These are phyloP conservation scores for Sus cebifrons DNA, from an alignment of 2,797 vertebrate species.

Conservation along the genomic window DNA sequence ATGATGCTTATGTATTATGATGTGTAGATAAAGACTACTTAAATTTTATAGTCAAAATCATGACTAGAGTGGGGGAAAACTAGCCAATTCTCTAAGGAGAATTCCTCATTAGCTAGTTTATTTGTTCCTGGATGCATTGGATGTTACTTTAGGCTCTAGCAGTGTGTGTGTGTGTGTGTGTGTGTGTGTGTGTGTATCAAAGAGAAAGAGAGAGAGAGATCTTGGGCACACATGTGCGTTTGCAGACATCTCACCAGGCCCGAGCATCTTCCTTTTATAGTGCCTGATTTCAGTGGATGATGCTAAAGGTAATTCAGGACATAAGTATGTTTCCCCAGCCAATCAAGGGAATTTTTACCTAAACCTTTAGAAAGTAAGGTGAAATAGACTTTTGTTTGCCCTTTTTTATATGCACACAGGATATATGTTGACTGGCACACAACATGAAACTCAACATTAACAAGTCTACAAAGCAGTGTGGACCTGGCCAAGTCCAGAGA, in stretches of 20 bases:
- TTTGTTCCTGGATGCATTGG: not conserved
- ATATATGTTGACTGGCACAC: not conserved
- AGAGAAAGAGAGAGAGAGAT: not conserved
- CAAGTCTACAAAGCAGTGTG: not conserved
- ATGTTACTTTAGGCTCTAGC: not conserved
- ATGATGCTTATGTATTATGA: not conserved
- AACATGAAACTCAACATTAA: not conserved
- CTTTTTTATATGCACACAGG: not conserved
- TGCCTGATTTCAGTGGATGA: not conserved
- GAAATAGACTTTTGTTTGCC: not conserved
- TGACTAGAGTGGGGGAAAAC: not conserved
- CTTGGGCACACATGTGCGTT: not conserved
- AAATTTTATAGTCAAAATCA: not conserved
- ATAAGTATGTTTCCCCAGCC: not conserved
- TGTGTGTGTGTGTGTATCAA: not conserved
- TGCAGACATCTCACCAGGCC: not conserved
- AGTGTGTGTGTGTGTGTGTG: not conserved
- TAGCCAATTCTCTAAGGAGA: not conserved
- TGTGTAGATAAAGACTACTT: not conserved
- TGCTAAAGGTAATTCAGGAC: not conserved
- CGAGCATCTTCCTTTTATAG: not conserved
- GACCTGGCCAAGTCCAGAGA: not conserved
- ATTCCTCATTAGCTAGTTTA: not conserved
- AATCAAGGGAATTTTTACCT: conserved; percentile 4
- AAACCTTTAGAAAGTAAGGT: not conserved